Base-by-base conservation (phyloP, 2,113 vertebrate species). In the Aix galericulata region DNA sequence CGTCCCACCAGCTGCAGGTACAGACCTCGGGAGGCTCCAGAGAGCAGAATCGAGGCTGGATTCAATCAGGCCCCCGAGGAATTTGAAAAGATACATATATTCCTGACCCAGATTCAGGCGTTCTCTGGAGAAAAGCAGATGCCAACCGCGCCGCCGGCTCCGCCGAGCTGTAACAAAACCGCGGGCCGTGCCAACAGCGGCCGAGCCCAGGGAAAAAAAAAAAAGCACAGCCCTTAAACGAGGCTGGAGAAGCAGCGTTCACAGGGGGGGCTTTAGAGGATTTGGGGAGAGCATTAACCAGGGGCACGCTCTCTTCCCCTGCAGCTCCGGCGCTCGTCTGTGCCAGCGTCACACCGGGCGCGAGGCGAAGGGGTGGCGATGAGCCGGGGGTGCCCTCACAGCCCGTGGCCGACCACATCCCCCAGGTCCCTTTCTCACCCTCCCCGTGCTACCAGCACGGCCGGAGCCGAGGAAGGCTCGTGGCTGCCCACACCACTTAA, bases 41-140 rank as follows among this genome's bases (percentile, higher is more conserved):
- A 69, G 68, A 87, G 55, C 77, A 64, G 92, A 17, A 89, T 82
- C 2, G 17, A 78, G 68, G 92, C 72, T 81, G 86, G 83, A 90
- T 91, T 82, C 89, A n/a, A 66, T 17, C 59, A 29, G 40, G 32
- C 62, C 96, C 80, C 84, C 5, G 11, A 96, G 96, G 95, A 91
- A 92, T 83, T 62, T 17, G 44, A 31, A 68, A 71, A 92, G 59
- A 76, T 75, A 89, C 79, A 76, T 18, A 58, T 95, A 94, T 96
- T 96, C 91, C 94, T 97, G 97, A 97, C 96, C 97, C 94, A 97
- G 97, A 96, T 97, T 97, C 91, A 36, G 82, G 86, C 52, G 5
- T 52, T 92, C 96, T 93, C 94, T 9, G 82, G 95, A 97, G 96
- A 81, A 90, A 88, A 94, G 93, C 94, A 83, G 97, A 94, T 97